phyloP scores from a whole-genome alignment of 1,140 invertebrate species.

The Drosophila pseudoobscura region DNA sequence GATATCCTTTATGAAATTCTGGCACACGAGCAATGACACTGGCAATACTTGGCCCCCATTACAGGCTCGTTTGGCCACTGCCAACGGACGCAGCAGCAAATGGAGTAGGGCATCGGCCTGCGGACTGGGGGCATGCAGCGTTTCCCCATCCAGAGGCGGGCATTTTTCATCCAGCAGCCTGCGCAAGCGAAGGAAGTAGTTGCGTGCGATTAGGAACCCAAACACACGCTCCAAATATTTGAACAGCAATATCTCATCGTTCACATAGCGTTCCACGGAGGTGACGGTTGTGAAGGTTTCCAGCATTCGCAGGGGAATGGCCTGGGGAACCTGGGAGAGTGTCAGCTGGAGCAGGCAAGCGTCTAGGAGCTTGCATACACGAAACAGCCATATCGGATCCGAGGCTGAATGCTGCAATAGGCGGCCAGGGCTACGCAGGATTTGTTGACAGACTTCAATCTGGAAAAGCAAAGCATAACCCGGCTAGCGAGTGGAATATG shows the following conservation, averaged over 20 bases:
- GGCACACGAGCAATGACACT: conserved; percentile 51
- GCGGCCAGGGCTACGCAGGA: conserved; percentile 62
- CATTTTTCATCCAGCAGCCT: conserved; percentile 89
- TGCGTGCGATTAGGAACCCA: conserved; percentile 81
- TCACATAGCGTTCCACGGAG: conserved; percentile 84
- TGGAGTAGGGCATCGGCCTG: conserved; percentile 90
- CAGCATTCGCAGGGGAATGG: conserved; percentile 90
- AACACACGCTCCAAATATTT: conserved; percentile 83
- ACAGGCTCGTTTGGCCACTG: conserved; percentile 42
- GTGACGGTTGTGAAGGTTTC: conserved; percentile 89
- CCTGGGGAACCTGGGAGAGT: conserved; percentile 84
- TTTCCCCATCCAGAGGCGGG: conserved; percentile 88
- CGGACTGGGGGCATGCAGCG: conserved; percentile 88
- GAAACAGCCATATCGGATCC: conserved; percentile 67
- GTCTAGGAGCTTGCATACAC: conserved; percentile 69
- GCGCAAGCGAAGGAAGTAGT: conserved; percentile 90
- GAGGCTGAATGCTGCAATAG: conserved; percentile 63
- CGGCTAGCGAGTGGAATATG: not conserved
- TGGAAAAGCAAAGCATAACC: conserved; percentile 14
- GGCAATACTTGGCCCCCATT: conserved; percentile 24
- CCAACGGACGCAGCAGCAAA: conserved; percentile 90
- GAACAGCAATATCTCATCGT: conserved; percentile 83
- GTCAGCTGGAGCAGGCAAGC: conserved; percentile 71
- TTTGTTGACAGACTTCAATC: conserved; percentile 78
- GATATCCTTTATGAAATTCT: conserved; percentile 84